A percentile compares a stretch with the other conserved stretches of the same genome.
phyloP scores from a whole-genome alignment of 2,113 vertebrate species.

The Dicentrarchus labrax region DNA sequence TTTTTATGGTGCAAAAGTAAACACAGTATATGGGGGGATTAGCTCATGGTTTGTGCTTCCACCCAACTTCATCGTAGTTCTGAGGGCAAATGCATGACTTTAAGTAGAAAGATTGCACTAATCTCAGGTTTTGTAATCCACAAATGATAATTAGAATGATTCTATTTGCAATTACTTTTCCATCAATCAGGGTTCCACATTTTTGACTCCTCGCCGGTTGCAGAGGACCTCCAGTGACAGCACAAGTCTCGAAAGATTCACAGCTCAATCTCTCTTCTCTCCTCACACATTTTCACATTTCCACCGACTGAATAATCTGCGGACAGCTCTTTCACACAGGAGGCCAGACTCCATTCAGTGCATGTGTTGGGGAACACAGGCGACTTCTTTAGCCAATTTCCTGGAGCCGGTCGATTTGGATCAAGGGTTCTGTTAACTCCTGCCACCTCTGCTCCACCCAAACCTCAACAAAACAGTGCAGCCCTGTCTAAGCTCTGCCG shows the following conservation, averaged over 20 bases:
- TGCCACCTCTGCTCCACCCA: constrained; percentile 56
- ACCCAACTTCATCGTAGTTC: constrained; percentile 47
- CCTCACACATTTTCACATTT: constrained; percentile 26
- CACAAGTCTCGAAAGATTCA: background rate
- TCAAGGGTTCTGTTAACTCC: constrained; percentile 64
- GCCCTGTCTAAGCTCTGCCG: constrained; percentile 48
- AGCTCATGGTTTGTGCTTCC: constrained; percentile 46
- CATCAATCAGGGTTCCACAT: constrained; percentile 44
- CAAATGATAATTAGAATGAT: constrained; percentile 44
- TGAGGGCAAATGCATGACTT: constrained; percentile 22
- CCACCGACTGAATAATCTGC: constrained; percentile 24
- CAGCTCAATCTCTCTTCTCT: constrained; percentile 18
- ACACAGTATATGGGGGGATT: constrained; percentile 57
- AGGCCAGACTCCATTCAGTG: constrained; percentile 19
- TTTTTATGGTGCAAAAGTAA: constrained; percentile 73
- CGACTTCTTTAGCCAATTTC: constrained; percentile 49
- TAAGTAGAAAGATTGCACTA: constrained; percentile 37
- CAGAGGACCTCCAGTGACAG: background rate
- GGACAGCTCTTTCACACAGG: constrained; percentile 24
- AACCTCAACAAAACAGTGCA: constrained; percentile 63
- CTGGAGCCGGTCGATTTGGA: constrained; percentile 64
- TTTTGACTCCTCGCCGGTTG: constrained; percentile 1
- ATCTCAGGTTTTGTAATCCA: constrained; percentile 50
- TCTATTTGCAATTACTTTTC: constrained; percentile 50
- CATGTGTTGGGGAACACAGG: background rate